Base-by-base conservation (phyloP, 2,888 invertebrate genomes). In the Venusia cambrica region DNA sequence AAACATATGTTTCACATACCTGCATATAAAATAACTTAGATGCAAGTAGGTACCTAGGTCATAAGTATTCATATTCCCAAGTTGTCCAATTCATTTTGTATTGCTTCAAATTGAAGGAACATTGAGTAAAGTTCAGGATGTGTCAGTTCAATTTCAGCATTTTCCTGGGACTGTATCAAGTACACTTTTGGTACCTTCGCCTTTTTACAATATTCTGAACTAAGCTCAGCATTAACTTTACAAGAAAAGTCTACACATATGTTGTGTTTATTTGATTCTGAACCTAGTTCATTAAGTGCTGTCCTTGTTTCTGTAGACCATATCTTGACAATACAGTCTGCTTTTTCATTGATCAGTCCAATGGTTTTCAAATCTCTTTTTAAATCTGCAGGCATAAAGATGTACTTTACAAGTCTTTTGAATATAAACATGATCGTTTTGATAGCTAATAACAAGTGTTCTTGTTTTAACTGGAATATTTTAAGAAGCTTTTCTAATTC, bases 31-130 rank as follows among this genome's bases (percentile, higher is more conserved):
- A 5, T 10, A 10, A 9, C 4, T 8, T 10, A 12, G 11, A 6
- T 22, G 2, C 15, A n/a, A n/a, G n/a, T n/a, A n/a, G n/a, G n/a
- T n/a, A n/a, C n/a, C n/a, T n/a, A n/a, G n/a, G n/a, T n/a, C n/a
- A n/a, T n/a, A n/a, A n/a, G n/a, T 9, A 16, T 13, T 38, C 35
- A 56, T 36, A 61, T 61, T 32, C 70, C 60, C 31, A 80, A 40
- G 57, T 64, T 76, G 62, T 87, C 87, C 38, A 87, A 57, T 58
- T 85, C 84, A 71, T 70, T 79, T 56, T 87, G 85, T 34, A 85
- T 69, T 1, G 73, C 65, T 57, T 85, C 87, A 60, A 84, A 69
- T 52, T 85, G 81, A 5, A 84, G 54, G 56, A 75, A 87, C 37
- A 81, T 56, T 19, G 76, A 70, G 56, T 85, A 70, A 3, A 85